phyloP scores from a whole-genome alignment of 2,113 vertebrate species.

The Boulengeromyrus knoepffleri region DNA sequence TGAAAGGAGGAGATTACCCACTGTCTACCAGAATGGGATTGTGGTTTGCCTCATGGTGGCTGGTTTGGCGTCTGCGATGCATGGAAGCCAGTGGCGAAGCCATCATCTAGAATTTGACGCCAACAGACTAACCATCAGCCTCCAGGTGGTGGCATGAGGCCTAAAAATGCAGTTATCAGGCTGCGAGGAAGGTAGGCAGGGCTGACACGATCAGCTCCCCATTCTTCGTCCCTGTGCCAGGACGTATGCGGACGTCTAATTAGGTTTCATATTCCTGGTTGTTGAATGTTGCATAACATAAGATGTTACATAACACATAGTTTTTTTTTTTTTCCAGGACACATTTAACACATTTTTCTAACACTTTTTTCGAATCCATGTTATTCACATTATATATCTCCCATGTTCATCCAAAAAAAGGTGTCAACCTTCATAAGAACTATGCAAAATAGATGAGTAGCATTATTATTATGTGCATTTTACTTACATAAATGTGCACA shows the following conservation, averaged over 20 bases:
- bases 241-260: neutral
- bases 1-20: neutral
- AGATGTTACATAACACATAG: neutral
- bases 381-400: neutral
- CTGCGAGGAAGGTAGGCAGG: too few relatives aligned
- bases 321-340: neutral
- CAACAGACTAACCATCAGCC: neutral
- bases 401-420: neutral
- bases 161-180: neutral
- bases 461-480: neutral
- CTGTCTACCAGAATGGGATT: neutral
- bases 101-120: neutral
- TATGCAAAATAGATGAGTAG: neutral
- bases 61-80: neutral
- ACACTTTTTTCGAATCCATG: neutral
- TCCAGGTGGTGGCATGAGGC: neutral
- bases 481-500: neutral
- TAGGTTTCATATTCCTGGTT: neutral
- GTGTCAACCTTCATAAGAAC: neutral
- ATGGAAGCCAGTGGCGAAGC: neutral
- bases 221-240: neutral
- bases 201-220: neutral
- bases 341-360: conserved; percentile 1
- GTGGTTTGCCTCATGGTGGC: neutral
- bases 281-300: neutral